phyloP scores from a whole-genome alignment of 1,140 invertebrate species.

The Platyscapa corneri region DNA sequence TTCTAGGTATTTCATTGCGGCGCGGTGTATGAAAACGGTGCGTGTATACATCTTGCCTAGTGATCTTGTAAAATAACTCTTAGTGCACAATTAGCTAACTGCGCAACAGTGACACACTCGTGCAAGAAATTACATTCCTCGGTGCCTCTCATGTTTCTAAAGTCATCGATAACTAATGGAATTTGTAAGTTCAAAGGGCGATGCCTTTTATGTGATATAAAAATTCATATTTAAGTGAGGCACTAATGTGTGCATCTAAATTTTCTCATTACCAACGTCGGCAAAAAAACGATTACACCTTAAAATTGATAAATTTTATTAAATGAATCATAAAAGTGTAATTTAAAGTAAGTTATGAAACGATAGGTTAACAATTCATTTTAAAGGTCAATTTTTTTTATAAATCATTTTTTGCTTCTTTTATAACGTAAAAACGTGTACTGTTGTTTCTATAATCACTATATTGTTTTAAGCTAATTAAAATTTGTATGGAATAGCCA shows the following conservation, averaged over 20 bases:
- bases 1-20: conserved; percentile 11
- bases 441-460: not conserved
- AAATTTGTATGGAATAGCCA: not conserved
- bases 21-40: not conserved
- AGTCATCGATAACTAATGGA: not conserved
- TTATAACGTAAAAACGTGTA: not conserved
- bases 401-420: not conserved
- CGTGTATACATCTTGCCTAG: not conserved
- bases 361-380: too few relatives aligned
- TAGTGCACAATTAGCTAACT: not conserved
- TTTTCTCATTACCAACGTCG: not conserved
- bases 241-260: not conserved
- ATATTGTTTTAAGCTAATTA: not conserved
- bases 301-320: too few relatives aligned
- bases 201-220: not conserved
- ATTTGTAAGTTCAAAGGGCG: not conserved
- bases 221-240: not conserved
- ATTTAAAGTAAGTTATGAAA: too few relatives aligned
- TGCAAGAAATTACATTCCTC: not conserved
- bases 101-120: not conserved
- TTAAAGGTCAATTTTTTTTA: too few relatives aligned
- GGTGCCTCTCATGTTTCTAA: not conserved
- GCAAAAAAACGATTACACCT: too few relatives aligned
- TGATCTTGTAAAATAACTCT: not conserved
- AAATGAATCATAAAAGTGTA: too few relatives aligned